These are phyloP conservation scores for Heloderma charlesbogerti DNA, from an alignment of 2,113 vertebrate genomes.

Conservation along the genomic window DNA sequence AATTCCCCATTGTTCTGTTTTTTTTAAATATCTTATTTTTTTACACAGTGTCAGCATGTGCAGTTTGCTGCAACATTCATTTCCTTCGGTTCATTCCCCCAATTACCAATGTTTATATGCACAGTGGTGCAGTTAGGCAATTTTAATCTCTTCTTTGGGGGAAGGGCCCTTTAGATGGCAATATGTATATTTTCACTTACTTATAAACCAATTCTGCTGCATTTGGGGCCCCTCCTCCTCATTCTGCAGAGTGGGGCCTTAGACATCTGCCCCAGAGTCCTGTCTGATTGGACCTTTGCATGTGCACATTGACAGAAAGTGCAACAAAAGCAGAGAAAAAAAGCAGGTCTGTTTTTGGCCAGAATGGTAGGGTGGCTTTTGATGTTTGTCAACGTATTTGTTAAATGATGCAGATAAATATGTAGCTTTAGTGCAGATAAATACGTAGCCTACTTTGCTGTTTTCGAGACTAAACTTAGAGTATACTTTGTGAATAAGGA, in stretches of 20 bases:
- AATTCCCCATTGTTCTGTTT: not conserved
- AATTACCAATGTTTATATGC: not conserved
- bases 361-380: not conserved
- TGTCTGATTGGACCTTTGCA: not conserved
- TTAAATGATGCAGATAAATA: not conserved
- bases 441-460: not conserved
- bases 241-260: not conserved
- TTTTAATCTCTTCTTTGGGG: not conserved
- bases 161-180: not conserved
- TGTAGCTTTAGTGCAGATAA: not conserved
- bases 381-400: too few species aligned
- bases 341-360: not conserved
- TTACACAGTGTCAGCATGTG: not conserved
- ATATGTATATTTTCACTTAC: not conserved
- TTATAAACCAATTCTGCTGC: not conserved
- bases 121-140: not conserved
- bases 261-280: not conserved
- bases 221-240: not conserved
- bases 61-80: not conserved
- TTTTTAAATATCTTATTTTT: not conserved
- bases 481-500: not conserved
- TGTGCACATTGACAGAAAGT: not conserved
- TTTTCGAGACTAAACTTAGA: not conserved
- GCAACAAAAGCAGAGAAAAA: too few species aligned
- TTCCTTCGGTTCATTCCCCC: not conserved